phyloP scores from a whole-genome alignment of 1,140 invertebrate genomes.

The Cotesia typhae region DNA sequence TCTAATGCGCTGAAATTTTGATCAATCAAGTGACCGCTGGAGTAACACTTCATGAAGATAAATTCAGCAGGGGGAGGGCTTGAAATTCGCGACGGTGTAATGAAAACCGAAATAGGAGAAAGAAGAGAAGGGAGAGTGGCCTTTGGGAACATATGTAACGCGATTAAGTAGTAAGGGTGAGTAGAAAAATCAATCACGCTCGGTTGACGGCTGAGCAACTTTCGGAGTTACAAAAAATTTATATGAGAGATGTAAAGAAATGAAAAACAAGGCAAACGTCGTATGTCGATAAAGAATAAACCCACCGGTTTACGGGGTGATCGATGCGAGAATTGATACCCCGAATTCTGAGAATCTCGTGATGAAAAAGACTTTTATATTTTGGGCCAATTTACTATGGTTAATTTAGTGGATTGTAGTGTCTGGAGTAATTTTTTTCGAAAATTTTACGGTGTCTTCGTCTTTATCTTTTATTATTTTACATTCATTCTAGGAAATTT shows the following conservation, averaged over 20 bases:
- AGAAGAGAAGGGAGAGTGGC: conserved; percentile 24
- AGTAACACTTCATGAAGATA: too few relatives aligned
- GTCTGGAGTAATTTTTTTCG: neutral
- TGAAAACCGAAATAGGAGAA: neutral
- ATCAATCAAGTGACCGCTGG: too few relatives aligned
- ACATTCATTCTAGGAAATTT: too few relatives aligned
- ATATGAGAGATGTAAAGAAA: conserved; percentile 3
- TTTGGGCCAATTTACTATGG: neutral
- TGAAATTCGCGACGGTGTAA: too few relatives aligned
- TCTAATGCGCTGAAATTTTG: too few relatives aligned
- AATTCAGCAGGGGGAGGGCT: too few relatives aligned
- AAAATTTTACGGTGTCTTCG: too few relatives aligned
- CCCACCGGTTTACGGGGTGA: conserved; percentile 40
- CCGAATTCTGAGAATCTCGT: conserved; percentile 30
- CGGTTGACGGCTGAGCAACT: conserved; percentile 48
- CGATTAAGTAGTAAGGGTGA: conserved; percentile 31
- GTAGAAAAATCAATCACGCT: conserved; percentile 57
- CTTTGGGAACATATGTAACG: conserved; percentile 50
- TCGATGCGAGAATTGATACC: conserved; percentile 36
- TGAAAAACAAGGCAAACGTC: conserved; percentile 36
- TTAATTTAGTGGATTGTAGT: neutral
- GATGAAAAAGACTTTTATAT: neutral
- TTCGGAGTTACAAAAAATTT: conserved; percentile 13
- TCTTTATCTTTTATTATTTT: too few relatives aligned
- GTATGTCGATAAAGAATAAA: conserved; percentile 46